Percentiles rank a stretch among this genome's conserved stretches.
Evolutionary conservation across 2,888 invertebrate species (phyloP).

Genomic region (Drosophila neotestacea): DNA sequence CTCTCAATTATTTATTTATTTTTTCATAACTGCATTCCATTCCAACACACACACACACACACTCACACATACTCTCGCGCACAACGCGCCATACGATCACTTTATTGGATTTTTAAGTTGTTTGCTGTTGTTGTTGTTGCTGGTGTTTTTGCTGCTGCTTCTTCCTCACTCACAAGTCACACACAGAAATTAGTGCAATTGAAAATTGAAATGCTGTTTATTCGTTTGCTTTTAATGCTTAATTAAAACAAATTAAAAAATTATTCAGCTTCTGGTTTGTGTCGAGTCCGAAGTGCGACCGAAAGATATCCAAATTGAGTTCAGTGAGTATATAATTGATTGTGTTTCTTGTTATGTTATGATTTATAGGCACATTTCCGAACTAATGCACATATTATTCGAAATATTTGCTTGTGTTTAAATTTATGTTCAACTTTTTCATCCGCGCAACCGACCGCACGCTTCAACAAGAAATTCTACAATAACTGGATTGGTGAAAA

Average conservation of each 20-base stretch:
- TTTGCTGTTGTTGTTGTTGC: constrained; percentile 39
- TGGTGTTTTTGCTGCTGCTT: constrained; percentile 35
- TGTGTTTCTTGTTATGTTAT: constrained; percentile 25
- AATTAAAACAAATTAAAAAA: constrained; percentile 72
- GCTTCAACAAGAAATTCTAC: constrained; percentile 57
- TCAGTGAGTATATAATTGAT: constrained; percentile 17
- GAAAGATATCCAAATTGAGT: constrained; percentile 23
- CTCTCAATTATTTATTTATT: constrained; percentile 80
- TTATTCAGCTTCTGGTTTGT: constrained; percentile 41
- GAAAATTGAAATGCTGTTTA: constrained; percentile 49
- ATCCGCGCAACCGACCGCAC: constrained; percentile 52
- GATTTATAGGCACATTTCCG: constrained; percentile 18
- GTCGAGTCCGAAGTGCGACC: constrained; percentile 20
- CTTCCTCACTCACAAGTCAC: constrained; percentile 53
- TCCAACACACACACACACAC: constrained; percentile 71
- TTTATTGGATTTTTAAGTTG: constrained; percentile 40
- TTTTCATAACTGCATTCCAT: constrained; percentile 84
- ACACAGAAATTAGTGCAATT: constrained; percentile 58
- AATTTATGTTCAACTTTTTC: constrained; percentile 16
- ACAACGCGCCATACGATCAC: constrained; percentile 65
- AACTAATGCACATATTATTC: constrained; percentile 24
- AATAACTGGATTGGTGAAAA: constrained; percentile 39
- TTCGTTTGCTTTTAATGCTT: constrained; percentile 46
- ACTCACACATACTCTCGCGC: constrained; percentile 48
- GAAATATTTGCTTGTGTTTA: constrained; percentile 13